These are phyloP conservation scores for Cheilosia soror DNA, from an alignment of 2,888 invertebrate genomes.

Conservation along the genomic window DNA sequence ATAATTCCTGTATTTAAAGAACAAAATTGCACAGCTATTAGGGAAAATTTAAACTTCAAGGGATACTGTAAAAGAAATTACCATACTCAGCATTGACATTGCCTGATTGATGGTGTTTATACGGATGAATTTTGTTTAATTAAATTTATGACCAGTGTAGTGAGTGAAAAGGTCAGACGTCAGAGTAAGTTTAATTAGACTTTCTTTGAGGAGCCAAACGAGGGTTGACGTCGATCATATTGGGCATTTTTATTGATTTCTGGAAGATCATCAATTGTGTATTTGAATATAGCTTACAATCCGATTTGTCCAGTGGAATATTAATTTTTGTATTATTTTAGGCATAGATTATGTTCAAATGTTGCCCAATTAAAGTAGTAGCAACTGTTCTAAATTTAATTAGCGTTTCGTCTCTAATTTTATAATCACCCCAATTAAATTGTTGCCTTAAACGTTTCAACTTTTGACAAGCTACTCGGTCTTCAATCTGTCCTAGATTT, in stretches of 20 bases:
- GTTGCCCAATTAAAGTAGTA: too few species aligned
- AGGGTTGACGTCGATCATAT: slow-evolving; percentile 12
- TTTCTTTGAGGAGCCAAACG: slow-evolving; percentile 22
- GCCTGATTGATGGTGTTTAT: neutral
- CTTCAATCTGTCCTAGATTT: too few species aligned
- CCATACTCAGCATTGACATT: slow-evolving; percentile 2
- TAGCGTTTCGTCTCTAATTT: too few species aligned
- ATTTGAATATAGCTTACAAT: neutral
- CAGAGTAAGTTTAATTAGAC: slow-evolving; percentile 62
- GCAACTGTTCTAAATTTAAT: too few species aligned
- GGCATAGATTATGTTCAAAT: too few species aligned
- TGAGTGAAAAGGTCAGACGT: slow-evolving; percentile 59
- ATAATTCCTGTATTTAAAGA: neutral
- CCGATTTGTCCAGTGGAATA: neutral
- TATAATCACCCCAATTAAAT: too few species aligned
- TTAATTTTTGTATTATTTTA: neutral
- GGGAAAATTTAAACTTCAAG: neutral
- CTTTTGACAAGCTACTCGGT: too few species aligned
- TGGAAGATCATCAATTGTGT: neutral
- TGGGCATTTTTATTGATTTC: neutral
- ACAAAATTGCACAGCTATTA: neutral
- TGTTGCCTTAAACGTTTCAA: too few species aligned
- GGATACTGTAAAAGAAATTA: neutral
- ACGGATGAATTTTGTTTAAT: slow-evolving; percentile 22
- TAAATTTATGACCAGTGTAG: slow-evolving; percentile 33